A percentile compares a stretch with the other conserved stretches of the same genome.
These are phyloP conservation scores for Nibea coibor DNA, from an alignment of 2,113 vertebrate genomes.

Conservation along the genomic window DNA sequence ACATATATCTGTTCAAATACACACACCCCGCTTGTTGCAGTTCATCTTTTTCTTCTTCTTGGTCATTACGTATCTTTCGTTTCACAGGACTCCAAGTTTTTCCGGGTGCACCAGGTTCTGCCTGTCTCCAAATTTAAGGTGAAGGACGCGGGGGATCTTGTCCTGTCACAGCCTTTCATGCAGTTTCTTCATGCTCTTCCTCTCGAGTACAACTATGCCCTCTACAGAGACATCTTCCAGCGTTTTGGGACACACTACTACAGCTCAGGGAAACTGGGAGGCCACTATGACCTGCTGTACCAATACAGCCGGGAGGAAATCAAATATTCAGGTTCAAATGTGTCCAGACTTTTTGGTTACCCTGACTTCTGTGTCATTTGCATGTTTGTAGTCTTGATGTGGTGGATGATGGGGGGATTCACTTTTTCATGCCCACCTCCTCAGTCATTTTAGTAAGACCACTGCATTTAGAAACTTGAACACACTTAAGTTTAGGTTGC, in stretches of 20 bases:
- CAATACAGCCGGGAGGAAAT: conserved; percentile 90
- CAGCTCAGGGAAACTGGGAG: conserved; percentile 89
- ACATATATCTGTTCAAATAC: background rate
- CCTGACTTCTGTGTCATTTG: no score
- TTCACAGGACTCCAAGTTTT: conserved; percentile 89
- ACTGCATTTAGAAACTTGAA: no score
- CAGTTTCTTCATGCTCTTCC: conserved; percentile 90
- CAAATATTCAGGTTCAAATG: conserved; percentile 84
- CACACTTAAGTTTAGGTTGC: no score
- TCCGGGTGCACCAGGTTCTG: conserved; percentile 89
- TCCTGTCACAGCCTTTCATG: conserved; percentile 88
- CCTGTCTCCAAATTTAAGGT: conserved; percentile 89
- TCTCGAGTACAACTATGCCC: conserved; percentile 91
- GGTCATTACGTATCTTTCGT: conserved; percentile 1
- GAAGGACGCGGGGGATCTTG: conserved; percentile 82
- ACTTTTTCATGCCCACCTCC: no score
- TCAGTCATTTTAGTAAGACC: no score
- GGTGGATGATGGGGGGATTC: no score
- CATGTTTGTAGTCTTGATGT: no score
- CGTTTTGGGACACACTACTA: conserved; percentile 95
- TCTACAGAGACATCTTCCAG: conserved; percentile 92
- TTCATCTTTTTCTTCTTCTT: background rate
- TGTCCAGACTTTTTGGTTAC: no score
- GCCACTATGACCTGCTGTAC: conserved; percentile 92
- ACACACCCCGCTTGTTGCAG: background rate